phyloP scores from a whole-genome alignment of 2,113 vertebrate genomes.

The Dipodomys ordii region DNA sequence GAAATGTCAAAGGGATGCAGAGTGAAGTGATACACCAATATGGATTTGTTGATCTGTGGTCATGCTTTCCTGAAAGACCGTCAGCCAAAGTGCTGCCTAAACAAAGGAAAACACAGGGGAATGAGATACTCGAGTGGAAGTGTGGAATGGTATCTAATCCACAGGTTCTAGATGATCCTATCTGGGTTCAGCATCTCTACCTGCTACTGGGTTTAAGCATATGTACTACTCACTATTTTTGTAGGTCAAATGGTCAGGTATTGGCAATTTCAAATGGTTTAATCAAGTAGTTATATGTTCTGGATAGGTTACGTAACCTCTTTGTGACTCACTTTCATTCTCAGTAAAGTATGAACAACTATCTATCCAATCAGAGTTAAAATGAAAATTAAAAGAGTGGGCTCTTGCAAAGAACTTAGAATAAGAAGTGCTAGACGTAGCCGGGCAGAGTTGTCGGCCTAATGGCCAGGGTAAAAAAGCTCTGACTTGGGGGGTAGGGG shows the following conservation, averaged over 20 bases:
- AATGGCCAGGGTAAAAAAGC: neutral
- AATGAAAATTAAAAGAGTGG: slow-evolving; percentile 1
- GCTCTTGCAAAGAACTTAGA: neutral
- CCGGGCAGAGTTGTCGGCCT: neutral
- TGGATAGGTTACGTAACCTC: neutral
- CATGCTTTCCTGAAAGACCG: slow-evolving; percentile 22
- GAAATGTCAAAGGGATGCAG: neutral
- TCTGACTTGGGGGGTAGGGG: neutral
- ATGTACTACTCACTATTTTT: neutral
- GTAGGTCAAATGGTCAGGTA: neutral
- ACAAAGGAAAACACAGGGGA: neutral
- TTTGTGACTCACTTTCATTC: neutral
- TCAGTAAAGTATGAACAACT: neutral
- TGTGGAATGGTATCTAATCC: rapidly evolving
- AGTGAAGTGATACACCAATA: neutral
- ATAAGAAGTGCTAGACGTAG: neutral
- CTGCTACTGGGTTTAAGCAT: neutral
- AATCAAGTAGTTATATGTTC: neutral
- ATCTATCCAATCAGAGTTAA: neutral
- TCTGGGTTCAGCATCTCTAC: neutral
- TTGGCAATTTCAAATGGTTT: neutral
- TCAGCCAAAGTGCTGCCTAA: neutral
- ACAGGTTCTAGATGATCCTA: neutral
- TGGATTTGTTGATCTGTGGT: neutral
- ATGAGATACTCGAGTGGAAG: neutral